Evolutionary conservation across 2,113 vertebrate species (phyloP), one percentile per base, ranked within the genome.

Genomic region (Tylochromis polylepis): DNA sequence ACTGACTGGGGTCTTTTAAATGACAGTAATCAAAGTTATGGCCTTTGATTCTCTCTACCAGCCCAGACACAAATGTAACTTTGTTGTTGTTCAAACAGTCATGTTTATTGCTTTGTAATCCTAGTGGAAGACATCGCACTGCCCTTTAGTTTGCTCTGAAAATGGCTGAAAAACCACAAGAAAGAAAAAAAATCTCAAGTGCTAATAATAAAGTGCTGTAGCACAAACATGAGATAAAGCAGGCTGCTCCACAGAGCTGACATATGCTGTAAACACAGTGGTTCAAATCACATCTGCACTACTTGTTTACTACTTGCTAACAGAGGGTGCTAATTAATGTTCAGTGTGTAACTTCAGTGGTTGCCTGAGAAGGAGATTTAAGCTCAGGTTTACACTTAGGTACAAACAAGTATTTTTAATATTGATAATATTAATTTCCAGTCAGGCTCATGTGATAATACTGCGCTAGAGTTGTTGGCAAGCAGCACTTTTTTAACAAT

Each of bases 261-360:
- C 65, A 56, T 55, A 36, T 59, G 86, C 65, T 83, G 11, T 22
- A 79, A 90, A 90, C 85, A 86, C 79, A 22, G 83, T 59, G 81
- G 67, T 79, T 86, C 85, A 51, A 81, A 67, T 83, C 87, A 67
- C 84, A 92, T 90, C 90, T 91, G 51, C 57, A 90, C 82, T 60
- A 83, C 86, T 89, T 90, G 87, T 93, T 91, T 91, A 86, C 85
- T 38, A 82, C 77, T 85, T 53, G 84, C 55, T 58, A 91, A 89
- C 78, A 89, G 18, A 72, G 36, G 62, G 85, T 83, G 89, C 53
- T 91, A 91, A 93, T 90, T 88, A 86, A 89, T 83, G 83, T 85
- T 86, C 16, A 84, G 86, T 3, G 12, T 51, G 57, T 34, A 81
- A 81, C 59, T 90, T 79, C 79, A 55, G 78, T 80, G 36, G 79